These are phyloP conservation scores for Himalopsyche kuldschensis DNA, from an alignment of 2,888 invertebrate genomes.

Conservation along the genomic window DNA sequence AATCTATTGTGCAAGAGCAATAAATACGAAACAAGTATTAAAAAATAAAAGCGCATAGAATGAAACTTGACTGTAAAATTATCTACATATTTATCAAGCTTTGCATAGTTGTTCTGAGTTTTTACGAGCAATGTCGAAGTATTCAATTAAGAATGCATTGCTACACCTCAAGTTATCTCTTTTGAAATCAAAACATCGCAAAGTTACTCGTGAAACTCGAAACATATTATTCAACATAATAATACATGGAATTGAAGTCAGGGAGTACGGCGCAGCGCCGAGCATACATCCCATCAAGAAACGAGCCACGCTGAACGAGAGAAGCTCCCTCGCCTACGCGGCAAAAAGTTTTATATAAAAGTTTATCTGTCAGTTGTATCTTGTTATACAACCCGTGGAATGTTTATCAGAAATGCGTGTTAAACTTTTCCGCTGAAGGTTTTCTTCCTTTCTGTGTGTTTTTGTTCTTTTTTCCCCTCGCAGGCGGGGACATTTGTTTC, in stretches of 20 bases:
- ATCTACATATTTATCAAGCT: not conserved
- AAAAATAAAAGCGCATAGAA: too few species aligned
- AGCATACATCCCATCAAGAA: not conserved
- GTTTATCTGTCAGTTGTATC: slow-evolving; percentile 39
- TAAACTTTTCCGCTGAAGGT: slow-evolving; percentile 11
- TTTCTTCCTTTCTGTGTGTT: slow-evolving; percentile 20
- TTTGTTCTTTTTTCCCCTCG: slow-evolving; percentile 9
- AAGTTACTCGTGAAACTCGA: not conserved
- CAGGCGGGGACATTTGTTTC: slow-evolving; percentile 23
- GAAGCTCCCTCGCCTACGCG: not conserved
- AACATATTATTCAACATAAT: not conserved
- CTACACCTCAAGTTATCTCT: not conserved
- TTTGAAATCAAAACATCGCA: not conserved
- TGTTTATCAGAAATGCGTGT: slow-evolving; percentile 40
- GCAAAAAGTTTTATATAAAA: slow-evolving; percentile 38
- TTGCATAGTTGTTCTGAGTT: not conserved
- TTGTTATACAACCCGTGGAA: slow-evolving; percentile 38
- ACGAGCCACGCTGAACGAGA: not conserved
- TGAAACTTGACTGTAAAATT: too few species aligned
- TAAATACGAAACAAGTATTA: too few species aligned
- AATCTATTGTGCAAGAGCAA: too few species aligned
- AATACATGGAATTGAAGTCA: not conserved
- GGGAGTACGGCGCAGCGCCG: not conserved
- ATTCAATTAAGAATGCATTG: not conserved
- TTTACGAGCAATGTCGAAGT: not conserved